Evolutionary conservation across 2,888 invertebrate species (phyloP).

Genomic region (Helicoverpa assulta): DNA sequence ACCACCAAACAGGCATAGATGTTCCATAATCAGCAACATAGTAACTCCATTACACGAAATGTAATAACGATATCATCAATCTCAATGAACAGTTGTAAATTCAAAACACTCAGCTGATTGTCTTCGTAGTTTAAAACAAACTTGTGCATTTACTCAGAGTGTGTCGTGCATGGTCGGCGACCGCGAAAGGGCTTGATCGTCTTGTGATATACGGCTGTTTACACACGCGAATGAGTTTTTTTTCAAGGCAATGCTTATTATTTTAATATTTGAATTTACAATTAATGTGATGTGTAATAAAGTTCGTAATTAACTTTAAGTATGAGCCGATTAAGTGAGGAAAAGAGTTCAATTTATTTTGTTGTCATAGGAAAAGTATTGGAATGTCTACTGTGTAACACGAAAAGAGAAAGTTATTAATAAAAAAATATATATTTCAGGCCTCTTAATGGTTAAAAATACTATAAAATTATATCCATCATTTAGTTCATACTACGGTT

Average conservation of each 20-base stretch:
- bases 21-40: constrained; percentile 19
- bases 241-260: no score
- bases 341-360: no score
- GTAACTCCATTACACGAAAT: constrained; percentile 54
- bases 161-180: constrained; percentile 2
- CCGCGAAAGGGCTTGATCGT: constrained; percentile 1
- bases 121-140: constrained; percentile 33
- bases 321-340: no score
- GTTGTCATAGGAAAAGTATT: no score
- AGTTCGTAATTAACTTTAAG: no score
- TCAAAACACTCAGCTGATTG: constrained; percentile 67
- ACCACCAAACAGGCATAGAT: background rate
- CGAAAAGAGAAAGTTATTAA: no score
- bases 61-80: constrained; percentile 71
- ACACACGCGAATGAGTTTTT: no score
- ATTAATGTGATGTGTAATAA: no score
- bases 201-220: background rate
- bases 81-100: constrained; percentile 71
- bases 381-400: no score
- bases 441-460: no score
- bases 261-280: no score
- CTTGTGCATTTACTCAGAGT: background rate
- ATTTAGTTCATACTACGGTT: constrained; percentile 63
- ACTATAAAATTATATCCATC: constrained; percentile 70
- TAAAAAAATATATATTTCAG: no score